phyloP scores from a whole-genome alignment of 2,888 invertebrate species.

The Microplitis manilae region DNA sequence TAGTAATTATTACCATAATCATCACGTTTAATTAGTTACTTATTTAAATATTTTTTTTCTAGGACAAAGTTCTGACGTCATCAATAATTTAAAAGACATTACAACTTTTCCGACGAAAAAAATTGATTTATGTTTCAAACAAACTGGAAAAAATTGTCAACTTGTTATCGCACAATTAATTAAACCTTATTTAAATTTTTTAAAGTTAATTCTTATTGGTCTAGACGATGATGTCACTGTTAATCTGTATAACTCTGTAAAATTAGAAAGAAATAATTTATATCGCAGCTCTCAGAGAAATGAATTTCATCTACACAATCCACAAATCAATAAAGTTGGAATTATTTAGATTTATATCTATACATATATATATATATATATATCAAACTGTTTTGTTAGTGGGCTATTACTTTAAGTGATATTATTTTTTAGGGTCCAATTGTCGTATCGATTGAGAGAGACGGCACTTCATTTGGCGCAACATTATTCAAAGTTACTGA shows the following conservation, averaged over 20 bases:
- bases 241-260: slow-evolving; percentile 58
- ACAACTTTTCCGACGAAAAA: slow-evolving; percentile 51
- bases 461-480: slow-evolving; percentile 54
- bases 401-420: slow-evolving; percentile 11
- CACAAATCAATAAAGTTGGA: slow-evolving; percentile 54
- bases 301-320: slow-evolving; percentile 61
- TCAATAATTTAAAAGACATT: slow-evolving; percentile 52
- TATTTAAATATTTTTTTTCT: slow-evolving; percentile 25
- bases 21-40: neutral
- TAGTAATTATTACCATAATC: slow-evolving; percentile 13
- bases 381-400: neutral
- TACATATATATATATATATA: too few relatives aligned
- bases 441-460: slow-evolving; percentile 56
- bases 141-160: slow-evolving; percentile 50
- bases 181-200: slow-evolving; percentile 59
- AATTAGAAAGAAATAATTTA: slow-evolving; percentile 57
- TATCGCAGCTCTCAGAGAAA: slow-evolving; percentile 52
- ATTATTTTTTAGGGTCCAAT: slow-evolving; percentile 56
- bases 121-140: slow-evolving; percentile 54
- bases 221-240: slow-evolving; percentile 50
- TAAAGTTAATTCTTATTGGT: slow-evolving; percentile 52
- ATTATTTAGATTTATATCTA: slow-evolving; percentile 10
- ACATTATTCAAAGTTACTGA: slow-evolving; percentile 54
- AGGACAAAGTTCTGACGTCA: slow-evolving; percentile 49
- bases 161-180: slow-evolving; percentile 52